Base-by-base conservation (phyloP, 2,888 invertebrate species). In the Sepioteuthis lessoniana region DNA sequence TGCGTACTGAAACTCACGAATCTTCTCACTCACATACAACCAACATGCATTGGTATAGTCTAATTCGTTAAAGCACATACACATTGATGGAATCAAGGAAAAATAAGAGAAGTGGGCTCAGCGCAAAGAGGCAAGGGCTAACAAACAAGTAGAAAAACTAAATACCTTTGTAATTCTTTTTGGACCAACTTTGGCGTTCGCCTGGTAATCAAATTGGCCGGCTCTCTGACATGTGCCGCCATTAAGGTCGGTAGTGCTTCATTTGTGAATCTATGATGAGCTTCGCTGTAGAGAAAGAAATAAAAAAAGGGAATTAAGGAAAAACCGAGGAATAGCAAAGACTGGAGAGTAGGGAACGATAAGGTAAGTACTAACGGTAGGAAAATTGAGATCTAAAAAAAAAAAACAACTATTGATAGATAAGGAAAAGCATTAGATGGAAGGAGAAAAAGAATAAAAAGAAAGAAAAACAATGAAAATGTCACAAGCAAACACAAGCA, bases 101-200 rank as follows among this genome's bases (percentile, higher is more conserved):
- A n/a, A 76, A 76, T 35, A 76, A n/a, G n/a, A 76, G n/a, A n/a
- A 76, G 76, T 16, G n/a, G 76, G n/a, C n/a, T 76, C 76, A 76
- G n/a, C 19, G n/a, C 76, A 76, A 76, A 76, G n/a, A 76, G n/a
- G 16, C 16, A n/a, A 35, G 76, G 2, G n/a, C 76, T 35, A 76
- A n/a, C 76, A 76, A 76, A n/a, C 76, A 76, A 76, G 76, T n/a
- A 76, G 76, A 76, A 76, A 76, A 76, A 76, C 76, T 76, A 76
- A 76, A 76, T 76, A 76, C 16, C n/a, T 76, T n/a, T 76, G 76
- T n/a, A 76, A 76, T 76, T n/a, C 76, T 76, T 76, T 76, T 76
- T 76, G 55, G 76, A n/a, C 16, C n/a, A 76, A 76, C 76, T 76
- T 76, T 35, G n/a, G 76, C 76, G n/a, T 76, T n/a, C n/a, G 76